Conservation (phyloP, 2,797 vertebrate genomes). For the Sebastes glaucus region DNA sequence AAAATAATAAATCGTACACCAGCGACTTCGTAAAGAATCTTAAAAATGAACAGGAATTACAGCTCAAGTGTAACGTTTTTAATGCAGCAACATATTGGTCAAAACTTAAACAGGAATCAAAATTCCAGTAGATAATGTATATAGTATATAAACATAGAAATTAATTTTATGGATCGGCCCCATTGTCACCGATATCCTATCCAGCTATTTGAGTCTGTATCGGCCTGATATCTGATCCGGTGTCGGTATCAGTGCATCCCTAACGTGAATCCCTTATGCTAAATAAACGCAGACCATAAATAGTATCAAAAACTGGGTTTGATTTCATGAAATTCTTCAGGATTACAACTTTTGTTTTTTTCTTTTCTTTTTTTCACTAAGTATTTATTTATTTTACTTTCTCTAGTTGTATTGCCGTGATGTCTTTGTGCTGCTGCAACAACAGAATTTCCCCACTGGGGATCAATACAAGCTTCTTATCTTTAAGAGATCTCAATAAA, state of each 20-base stretch:
- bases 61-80: too few species aligned
- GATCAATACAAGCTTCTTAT: background rate
- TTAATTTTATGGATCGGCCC: too few species aligned
- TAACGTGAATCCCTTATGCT: background rate
- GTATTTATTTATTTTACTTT: background rate
- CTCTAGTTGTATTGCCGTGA: background rate
- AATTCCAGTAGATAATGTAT: too few species aligned
- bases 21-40: too few species aligned
- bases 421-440: background rate
- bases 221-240: too few species aligned
- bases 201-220: fast-evolving
- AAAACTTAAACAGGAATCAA: too few species aligned
- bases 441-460: background rate
- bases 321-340: background rate
- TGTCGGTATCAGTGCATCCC: too few species aligned
- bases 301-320: background rate
- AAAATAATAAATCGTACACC: too few species aligned
- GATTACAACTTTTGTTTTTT: background rate
- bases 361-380: background rate
- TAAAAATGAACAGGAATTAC: fast-evolving
- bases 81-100: too few species aligned
- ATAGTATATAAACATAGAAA: too few species aligned
- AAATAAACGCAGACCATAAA: background rate
- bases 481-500: background rate
- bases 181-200: too few species aligned